Percentiles rank a stretch among this genome's conserved stretches.
phyloP scores from a whole-genome alignment of 2,113 vertebrate species.

The Marcusenius ussheri region DNA sequence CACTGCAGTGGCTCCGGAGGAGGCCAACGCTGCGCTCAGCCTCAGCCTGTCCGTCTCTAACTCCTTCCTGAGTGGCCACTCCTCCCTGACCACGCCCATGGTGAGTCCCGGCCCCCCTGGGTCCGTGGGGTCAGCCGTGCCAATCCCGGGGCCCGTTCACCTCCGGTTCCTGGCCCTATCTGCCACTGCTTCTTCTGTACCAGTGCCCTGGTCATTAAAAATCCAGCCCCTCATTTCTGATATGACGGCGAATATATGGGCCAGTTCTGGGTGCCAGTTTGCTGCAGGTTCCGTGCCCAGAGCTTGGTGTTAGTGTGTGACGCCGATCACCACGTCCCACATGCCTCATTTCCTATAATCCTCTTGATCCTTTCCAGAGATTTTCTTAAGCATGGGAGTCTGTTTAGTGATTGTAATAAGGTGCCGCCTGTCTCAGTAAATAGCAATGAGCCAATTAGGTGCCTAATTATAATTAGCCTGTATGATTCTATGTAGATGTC shows the following conservation, averaged over 20 bases:
- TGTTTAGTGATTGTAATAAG: not conserved
- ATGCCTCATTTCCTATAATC: not conserved
- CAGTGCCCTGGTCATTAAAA: not conserved
- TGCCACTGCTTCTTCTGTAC: constrained; percentile 21
- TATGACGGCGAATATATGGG: not conserved
- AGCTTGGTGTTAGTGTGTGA: not conserved
- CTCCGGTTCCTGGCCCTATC: constrained; percentile 36
- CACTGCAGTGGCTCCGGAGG: constrained; percentile 81
- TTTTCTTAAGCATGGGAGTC: not conserved
- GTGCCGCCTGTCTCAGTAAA: not conserved
- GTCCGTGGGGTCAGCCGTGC: not conserved
- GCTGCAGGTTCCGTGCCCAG: not conserved
- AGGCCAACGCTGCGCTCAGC: constrained; percentile 78
- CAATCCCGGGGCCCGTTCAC: constrained; percentile 29
- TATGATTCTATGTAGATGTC: not conserved
- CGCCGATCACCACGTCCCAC: not conserved
- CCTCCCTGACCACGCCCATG: constrained; percentile 85
- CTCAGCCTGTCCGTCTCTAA: constrained; percentile 97
- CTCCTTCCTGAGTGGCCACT: constrained; percentile 95
- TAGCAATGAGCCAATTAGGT: not conserved
- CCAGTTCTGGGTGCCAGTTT: not conserved
- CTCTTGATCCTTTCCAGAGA: not conserved
- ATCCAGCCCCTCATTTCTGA: not conserved
- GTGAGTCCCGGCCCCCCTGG: constrained; percentile 67
- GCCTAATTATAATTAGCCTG: not conserved